Conservation (phyloP, 2,888 invertebrate genomes). For the Perizoma affinitatum region DNA sequence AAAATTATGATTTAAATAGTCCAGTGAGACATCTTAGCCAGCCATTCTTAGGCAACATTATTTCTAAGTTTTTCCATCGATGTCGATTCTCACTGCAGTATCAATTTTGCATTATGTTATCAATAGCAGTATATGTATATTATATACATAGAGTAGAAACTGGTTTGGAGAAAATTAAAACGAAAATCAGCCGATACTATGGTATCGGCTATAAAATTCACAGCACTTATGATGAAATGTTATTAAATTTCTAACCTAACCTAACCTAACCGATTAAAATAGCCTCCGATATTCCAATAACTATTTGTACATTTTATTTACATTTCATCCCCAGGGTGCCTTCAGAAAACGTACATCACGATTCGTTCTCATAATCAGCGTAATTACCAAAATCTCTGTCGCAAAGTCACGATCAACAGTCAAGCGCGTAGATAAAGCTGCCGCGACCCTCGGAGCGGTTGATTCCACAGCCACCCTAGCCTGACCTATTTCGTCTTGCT, state of each 20-base stretch:
- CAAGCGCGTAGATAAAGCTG: slow-evolving; percentile 77
- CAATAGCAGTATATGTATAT: too few relatives aligned
- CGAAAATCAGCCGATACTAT: too few relatives aligned
- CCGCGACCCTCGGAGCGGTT: slow-evolving; percentile 68
- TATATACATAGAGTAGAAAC: too few relatives aligned
- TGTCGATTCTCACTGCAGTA: too few relatives aligned
- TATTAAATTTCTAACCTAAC: too few relatives aligned
- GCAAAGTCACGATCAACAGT: slow-evolving; percentile 80
- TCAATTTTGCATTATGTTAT: too few relatives aligned
- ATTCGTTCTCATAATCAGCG: slow-evolving; percentile 75
- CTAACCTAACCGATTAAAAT: not conserved
- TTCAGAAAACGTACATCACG: slow-evolving; percentile 52
- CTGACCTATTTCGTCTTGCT: slow-evolving; percentile 46
- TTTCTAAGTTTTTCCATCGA: too few relatives aligned
- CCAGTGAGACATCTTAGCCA: too few relatives aligned
- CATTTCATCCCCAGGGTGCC: slow-evolving; percentile 40
- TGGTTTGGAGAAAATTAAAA: too few relatives aligned
- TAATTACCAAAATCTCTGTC: slow-evolving; percentile 80
- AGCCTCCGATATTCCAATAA: slow-evolving; percentile 8
- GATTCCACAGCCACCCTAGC: slow-evolving; percentile 53
- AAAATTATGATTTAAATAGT: too few relatives aligned
- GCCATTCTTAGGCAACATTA: too few relatives aligned
- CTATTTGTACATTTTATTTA: slow-evolving; percentile 39
- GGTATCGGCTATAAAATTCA: not conserved
- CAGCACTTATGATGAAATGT: not conserved